Evolutionary conservation across 2,797 vertebrate genomes (phyloP), one percentile per base, ranked within the genome.

Genomic region (Cheirogaleus major): DNA sequence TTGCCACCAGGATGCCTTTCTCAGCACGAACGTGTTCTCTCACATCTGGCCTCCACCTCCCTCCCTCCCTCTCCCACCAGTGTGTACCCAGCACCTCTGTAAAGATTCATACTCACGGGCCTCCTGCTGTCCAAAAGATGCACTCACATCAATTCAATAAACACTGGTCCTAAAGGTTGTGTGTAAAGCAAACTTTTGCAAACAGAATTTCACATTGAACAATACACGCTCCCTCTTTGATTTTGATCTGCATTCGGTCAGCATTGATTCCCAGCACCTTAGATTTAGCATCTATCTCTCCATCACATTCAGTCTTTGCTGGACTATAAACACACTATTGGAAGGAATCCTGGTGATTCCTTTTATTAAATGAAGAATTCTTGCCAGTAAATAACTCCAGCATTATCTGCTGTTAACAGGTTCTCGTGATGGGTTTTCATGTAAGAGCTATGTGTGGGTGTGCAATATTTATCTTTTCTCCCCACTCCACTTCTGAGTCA

Each of bases 361-460:
- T 89, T 95, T 79, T 82, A 93, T 88, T 57, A 85, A 79, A 76
- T 79, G 78, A 95, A 73, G 41, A 95, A 43, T 88, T 14, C 13
- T 82, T 89, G 65, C 73, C 11, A 38, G 18, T 38, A 82, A 91
- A 52, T 91, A 75, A 76, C 61, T 82, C 72, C 12, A 86, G 38
- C 18, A 6, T 12, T 27, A 27, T 30, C 69, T 89, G 27, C 17
- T n/a, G 43, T 89, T 83, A 65, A n/a, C 8, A 4, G 14, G 27
- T 59, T 65, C 38, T 95, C 55, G 7, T 55, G 81, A 70, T 91
- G 63, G 80, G 14, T 88, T 75, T 95, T 95, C 55, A 45, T 43
- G 38, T 41, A 48, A 92, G 65, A 92, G 41, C 12, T 43, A 13
- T 35, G 4, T 72, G 83, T 87, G 63, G 69, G 41, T 86, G n/a